Evolutionary conservation across 1,140 invertebrate genomes (phyloP).

Genomic region (Prorops nasuta): DNA sequence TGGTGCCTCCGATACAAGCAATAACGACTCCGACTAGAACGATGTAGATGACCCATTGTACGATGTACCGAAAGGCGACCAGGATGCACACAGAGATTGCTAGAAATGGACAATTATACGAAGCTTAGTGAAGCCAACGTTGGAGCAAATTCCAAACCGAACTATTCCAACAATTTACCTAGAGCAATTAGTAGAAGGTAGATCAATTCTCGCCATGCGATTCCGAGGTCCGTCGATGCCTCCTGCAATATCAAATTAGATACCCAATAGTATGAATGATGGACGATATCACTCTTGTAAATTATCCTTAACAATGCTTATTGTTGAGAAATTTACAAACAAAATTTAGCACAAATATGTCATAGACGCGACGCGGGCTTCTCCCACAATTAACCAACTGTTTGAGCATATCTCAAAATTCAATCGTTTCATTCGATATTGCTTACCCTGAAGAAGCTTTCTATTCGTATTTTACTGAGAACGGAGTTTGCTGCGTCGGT

Average conservation of each 20-base stretch:
- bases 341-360: too few species aligned
- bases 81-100: conserved; percentile 62
- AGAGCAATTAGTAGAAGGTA: conserved; percentile 64
- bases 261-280: too few species aligned
- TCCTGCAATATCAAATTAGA: conserved; percentile 54
- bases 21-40: conserved; percentile 63
- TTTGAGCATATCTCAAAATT: not conserved
- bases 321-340: too few species aligned
- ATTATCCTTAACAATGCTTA: too few species aligned
- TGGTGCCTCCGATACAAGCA: conserved; percentile 61
- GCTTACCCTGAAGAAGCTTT: conserved; percentile 59
- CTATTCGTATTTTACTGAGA: conserved; percentile 56
- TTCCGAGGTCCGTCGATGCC: conserved; percentile 62
- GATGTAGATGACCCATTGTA: conserved; percentile 68
- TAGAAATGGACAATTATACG: conserved; percentile 40
- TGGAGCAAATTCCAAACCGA: not conserved
- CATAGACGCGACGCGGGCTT: too few species aligned
- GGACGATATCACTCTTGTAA: too few species aligned
- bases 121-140: not conserved
- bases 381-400: too few species aligned
- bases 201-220: conserved; percentile 64
- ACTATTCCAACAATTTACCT: conserved; percentile 50
- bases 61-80: conserved; percentile 64
- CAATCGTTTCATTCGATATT: not conserved
- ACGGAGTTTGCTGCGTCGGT: conserved; percentile 48